Evolutionary conservation across 2,888 invertebrate genomes (phyloP), one percentile per base, ranked within the genome.

Genomic region (Eupithecia tripunctaria): DNA sequence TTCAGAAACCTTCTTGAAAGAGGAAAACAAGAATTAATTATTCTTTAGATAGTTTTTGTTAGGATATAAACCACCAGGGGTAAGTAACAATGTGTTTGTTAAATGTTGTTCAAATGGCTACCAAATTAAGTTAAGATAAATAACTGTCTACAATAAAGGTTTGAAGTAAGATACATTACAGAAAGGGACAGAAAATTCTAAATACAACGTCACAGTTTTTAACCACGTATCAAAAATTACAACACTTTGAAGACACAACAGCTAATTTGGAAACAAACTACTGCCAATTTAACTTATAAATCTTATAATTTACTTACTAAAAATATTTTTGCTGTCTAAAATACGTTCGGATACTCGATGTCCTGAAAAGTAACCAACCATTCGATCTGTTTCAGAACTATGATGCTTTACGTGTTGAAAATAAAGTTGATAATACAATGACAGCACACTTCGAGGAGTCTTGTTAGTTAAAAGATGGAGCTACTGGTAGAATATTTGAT

Each of bases 281-380:
- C 85, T 80, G 67, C 41, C 69, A 73, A 86, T 84, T 86, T 79
- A 79, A 51, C 21, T 62, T 29, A 32, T 68, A 75, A 18, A 79
- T 21, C 21, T 62, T 29, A 32, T 68, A 75, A 18, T 27, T 88
- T 92, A 94, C 94, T 93, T 91, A 93, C 93, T 81, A 79, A 81
- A 81, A 78, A 79, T 62, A 82, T 82, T 82, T 83, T 82, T 83
- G 81, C 77, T 79, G 83, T 88, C 76, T 92, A 94, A 91, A 94
- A 94, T 86, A 94, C 93, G 89, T 94, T 94, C 85, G 94, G 93
- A 90, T 89, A 94, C 82, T 94, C 94, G 86, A 88, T 80, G 67
- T 94, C 94, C 94, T 94, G 94, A 79, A 91, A 83, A 81, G 79
- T 51, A 51, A 51, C 82, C 91, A 94, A 94, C 93, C 94, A 94